Base-by-base conservation (phyloP, 2,888 invertebrate genomes). In the Nymphalis c-album region DNA sequence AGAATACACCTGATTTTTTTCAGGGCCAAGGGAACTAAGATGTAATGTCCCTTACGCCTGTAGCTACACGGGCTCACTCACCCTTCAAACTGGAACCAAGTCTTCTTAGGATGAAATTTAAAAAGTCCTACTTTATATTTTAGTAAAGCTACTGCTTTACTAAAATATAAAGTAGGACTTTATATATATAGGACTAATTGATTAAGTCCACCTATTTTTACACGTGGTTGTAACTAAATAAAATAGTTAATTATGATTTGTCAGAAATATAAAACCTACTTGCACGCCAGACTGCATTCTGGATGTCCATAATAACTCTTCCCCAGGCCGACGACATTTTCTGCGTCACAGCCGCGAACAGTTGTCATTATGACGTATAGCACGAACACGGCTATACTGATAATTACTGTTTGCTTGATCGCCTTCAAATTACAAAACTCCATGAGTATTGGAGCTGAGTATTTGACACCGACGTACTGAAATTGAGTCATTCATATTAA, bases 231-330 rank as follows among this genome's bases (percentile, higher is more conserved):
- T 22, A 22, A 22, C 2, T 1, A 22, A 22, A 22, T 22, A 10
- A 4, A 40, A 40, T 40, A 4, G 17, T 45, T 46, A 22, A 46
- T 22, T 22, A 22, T 7, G 7, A 22, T 48, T 35, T 31, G 18
- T 48, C 48, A 46, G 7, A 57, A 61, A 58, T 53, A 16, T 53
- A 22, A 17, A 13, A 66, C 78, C 66, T 60, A 79, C 78, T 77
- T 74, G 68, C 78, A 79, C 7, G 63, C 10, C 20, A 66, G 62
- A 31, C 78, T 78, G 66, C 78, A 79, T 18, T 65, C 58, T 1
- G 78, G 78, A 16, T 71, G 72, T 4, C 51, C 51, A 13, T 76
- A 78, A 1, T 55, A 20, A n/a, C 60, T 60, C 7, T 26, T 64
- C 1, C 64, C 65, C 40, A 77, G 50, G 0, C 75, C 77, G 0